These are phyloP conservation scores for Deroplatys truncata DNA, from an alignment of 2,888 invertebrate genomes.

Conservation along the genomic window DNA sequence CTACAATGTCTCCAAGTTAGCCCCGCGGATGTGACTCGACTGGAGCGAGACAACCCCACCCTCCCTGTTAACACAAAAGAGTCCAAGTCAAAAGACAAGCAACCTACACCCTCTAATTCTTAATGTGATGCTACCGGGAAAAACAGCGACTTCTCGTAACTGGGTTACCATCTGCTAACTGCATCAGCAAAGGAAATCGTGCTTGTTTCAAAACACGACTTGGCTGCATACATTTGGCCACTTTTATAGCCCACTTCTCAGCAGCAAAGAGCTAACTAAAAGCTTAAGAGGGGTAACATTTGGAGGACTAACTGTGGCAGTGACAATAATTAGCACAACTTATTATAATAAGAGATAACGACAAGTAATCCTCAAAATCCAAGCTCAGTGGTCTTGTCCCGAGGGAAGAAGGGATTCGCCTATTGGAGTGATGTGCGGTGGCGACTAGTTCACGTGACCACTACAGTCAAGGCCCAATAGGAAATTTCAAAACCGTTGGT, in stretches of 20 bases:
- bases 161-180: neutral
- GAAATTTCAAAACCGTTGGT: no score
- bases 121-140: neutral
- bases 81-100: constrained; percentile 8
- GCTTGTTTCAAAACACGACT: neutral
- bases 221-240: neutral
- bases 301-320: no score
- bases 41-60: neutral
- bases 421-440: no score
- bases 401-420: no score
- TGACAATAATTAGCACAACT: no score
- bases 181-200: neutral
- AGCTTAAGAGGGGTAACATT: no score
- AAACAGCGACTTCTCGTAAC: neutral
- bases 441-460: no score
- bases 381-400: no score
- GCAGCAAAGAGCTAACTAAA: neutral
- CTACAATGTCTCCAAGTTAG: neutral
- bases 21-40: neutral
- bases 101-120: constrained; percentile 2
- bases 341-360: no score
- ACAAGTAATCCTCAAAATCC: no score
- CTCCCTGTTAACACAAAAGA: neutral
- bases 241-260: neutral
- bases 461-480: no score